Evolutionary conservation across 2,888 invertebrate genomes (phyloP), one percentile per base, ranked within the genome.

Genomic region (Andricus quercusramuli): DNA sequence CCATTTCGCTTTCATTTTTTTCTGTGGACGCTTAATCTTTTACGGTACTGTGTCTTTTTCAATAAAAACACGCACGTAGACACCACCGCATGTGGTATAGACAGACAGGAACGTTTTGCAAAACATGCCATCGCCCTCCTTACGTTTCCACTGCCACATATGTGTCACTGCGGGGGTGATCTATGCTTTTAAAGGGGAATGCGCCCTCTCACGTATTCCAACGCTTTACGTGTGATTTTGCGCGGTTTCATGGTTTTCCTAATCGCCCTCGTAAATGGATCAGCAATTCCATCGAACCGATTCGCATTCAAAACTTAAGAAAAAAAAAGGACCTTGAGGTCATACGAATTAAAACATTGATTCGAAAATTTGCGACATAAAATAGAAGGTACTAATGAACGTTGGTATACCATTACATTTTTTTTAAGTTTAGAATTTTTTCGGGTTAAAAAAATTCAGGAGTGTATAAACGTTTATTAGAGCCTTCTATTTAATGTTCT

Each of bases 181-280:
- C 89, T 90, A 90, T 89, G 89, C 85, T 84, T 86, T 84, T 83
- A 85, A 86, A 88, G 86, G 88, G 89, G 90, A 86, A 79, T 83
- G 84, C 83, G 81, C 76, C 81, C 85, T 88, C 90, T 91, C 91
- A 89, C 90, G 89, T 89, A 90, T 89, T 88, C 86, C 84, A 86
- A 85, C 86, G 87, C 86, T 90, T 88, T 86, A 85, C 87, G 87
- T 86, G 88, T 88, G 89, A 90, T 91, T 90, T 89, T 88, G 84
- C 86, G 87, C 86, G 88, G 87, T 89, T 88, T 88, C 85, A 88
- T 85, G 86, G 85, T 83, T 84, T 86, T 79, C 87, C 85, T 87
- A 88, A 87, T 87, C 85, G 87, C 79, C 83, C 79, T 79, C 82
- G 83, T 81, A 79, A 78, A 80, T 59, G 22, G 22, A 22, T 22